Evolutionary conservation across 2,888 invertebrate species (phyloP).

Genomic region (Cylloceria caligata): DNA sequence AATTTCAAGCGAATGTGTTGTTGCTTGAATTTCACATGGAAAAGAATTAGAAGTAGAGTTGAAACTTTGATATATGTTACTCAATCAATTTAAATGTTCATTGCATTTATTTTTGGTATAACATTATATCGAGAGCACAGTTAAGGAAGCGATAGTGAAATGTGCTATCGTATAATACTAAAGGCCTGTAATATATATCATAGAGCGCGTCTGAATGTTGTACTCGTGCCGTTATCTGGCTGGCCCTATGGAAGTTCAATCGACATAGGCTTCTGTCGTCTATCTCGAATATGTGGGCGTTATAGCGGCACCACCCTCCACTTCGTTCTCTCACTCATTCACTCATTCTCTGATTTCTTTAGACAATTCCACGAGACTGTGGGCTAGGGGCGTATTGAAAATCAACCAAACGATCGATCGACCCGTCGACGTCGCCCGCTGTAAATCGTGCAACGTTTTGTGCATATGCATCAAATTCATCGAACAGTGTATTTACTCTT

Average conservation of each 20-base stretch:
- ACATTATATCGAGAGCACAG: not conserved
- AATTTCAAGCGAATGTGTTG: too few relatives aligned
- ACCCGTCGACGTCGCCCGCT: slow-evolving; percentile 27
- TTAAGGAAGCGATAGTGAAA: not conserved
- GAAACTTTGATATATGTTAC: too few relatives aligned
- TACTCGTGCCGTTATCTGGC: slow-evolving; percentile 33
- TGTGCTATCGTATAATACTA: not conserved
- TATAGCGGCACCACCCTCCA: slow-evolving; percentile 4
- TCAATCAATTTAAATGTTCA: too few relatives aligned
- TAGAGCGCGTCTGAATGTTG: not conserved
- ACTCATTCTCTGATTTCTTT: slow-evolving; percentile 31
- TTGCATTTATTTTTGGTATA: too few relatives aligned
- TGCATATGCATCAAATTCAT: slow-evolving; percentile 53
- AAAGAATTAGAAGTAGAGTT: too few relatives aligned
- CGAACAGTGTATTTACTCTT: slow-evolving; percentile 48
- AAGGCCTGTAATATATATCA: not conserved
- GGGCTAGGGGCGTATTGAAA: slow-evolving; percentile 62
- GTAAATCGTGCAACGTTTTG: slow-evolving; percentile 31
- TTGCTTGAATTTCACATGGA: too few relatives aligned
- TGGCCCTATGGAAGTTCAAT: slow-evolving; percentile 52
- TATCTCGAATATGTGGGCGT: slow-evolving; percentile 61
- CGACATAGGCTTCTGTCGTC: slow-evolving; percentile 27
- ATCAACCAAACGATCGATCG: slow-evolving; percentile 53
- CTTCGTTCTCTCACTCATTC: slow-evolving; percentile 22
- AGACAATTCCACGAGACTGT: slow-evolving; percentile 26